A percentile compares a stretch with the other conserved stretches of the same genome.
Conservation (phyloP, 2,797 vertebrate species). For the Notamacropus eugenii region DNA sequence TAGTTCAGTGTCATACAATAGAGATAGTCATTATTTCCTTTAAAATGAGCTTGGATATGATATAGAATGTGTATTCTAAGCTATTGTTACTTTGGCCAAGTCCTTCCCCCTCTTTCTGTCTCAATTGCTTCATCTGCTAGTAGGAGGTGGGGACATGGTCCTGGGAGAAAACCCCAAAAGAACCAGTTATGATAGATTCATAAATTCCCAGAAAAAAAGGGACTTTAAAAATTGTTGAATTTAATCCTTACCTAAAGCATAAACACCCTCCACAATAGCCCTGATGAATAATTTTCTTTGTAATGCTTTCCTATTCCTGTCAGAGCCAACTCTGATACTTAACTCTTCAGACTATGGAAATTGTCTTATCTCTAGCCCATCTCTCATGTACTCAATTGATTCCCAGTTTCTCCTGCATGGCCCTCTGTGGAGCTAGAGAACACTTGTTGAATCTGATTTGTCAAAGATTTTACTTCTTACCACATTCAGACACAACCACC, state of each 20-base stretch:
- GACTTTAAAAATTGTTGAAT: not conserved
- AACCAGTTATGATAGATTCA: not conserved
- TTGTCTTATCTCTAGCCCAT: not conserved
- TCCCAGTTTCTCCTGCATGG: not conserved
- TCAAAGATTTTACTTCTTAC: not conserved
- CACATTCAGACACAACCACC: not conserved
- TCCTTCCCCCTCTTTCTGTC: not conserved
- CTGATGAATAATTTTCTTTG: not conserved
- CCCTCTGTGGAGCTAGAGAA: not conserved
- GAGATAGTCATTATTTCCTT: not conserved
- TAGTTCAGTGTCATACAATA: not conserved
- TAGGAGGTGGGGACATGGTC: not conserved
- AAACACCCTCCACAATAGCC: not conserved
- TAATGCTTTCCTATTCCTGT: not conserved
- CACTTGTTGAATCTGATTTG: not conserved
- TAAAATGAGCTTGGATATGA: not conserved
- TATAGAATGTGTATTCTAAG: not conserved
- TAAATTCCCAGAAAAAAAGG: not conserved
- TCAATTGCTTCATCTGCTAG: not conserved
- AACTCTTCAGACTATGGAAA: not conserved
- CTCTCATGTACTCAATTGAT: not conserved
- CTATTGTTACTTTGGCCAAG: not conserved
- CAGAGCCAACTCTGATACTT: not conserved
- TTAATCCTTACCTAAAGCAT: not conserved
- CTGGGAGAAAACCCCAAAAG: not conserved